Evolutionary conservation across 2,888 invertebrate species (phyloP).

Genomic region (Steinernema hermaphroditum): DNA sequence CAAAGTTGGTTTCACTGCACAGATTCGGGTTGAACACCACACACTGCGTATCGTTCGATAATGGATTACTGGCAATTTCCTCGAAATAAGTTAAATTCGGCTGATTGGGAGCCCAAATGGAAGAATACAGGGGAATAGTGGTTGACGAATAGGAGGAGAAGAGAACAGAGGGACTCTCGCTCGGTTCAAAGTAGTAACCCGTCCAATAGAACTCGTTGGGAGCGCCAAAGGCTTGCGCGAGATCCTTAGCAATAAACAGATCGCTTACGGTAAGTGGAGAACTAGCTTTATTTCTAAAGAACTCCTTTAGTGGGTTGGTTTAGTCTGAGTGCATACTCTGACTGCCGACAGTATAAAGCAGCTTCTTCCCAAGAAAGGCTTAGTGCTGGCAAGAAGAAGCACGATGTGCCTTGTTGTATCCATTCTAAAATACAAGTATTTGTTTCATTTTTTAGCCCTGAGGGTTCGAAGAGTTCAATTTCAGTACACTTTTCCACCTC

Average conservation of each 20-base stretch:
- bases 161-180: slow-evolving; percentile 2
- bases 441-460: not conserved
- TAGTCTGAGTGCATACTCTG: not conserved
- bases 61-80: not conserved
- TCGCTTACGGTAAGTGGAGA: slow-evolving; percentile 12
- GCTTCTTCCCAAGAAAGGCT: slow-evolving; percentile 18
- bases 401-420: slow-evolving; percentile 11
- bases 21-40: slow-evolving; percentile 27
- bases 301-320: not conserved
- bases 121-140: not conserved
- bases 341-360: slow-evolving; percentile 7
- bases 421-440: not conserved
- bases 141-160: slow-evolving; percentile 5
- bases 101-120: slow-evolving; percentile 31
- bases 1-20: slow-evolving; percentile 36
- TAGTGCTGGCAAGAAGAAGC: slow-evolving; percentile 4
- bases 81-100: slow-evolving; percentile 11
- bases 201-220: slow-evolving; percentile 32
- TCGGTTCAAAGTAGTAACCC: slow-evolving; percentile 32
- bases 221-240: slow-evolving; percentile 19
- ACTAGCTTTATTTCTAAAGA: slow-evolving; percentile 11
- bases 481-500: too few species aligned
- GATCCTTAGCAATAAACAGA: slow-evolving; percentile 17
- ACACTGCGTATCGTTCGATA: slow-evolving; percentile 15
- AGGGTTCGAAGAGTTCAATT: too few species aligned